Evolutionary conservation across 2,888 invertebrate genomes (phyloP).

Genomic region (Calliphora vomitoria): DNA sequence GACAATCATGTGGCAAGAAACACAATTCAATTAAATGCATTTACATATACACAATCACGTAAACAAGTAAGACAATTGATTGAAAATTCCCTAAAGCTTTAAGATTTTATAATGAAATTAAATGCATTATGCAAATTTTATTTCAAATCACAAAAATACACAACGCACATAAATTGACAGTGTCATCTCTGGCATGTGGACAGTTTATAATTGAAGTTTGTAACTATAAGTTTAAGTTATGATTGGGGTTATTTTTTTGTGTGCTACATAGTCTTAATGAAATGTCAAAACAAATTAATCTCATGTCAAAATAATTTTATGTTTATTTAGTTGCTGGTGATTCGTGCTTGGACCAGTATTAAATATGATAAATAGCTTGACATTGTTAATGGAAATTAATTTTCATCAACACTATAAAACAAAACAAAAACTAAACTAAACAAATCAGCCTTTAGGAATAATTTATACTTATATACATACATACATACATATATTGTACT

Average conservation of each 20-base stretch:
- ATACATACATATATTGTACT: not conserved
- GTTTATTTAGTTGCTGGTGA: not conserved
- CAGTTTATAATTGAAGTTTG: not conserved
- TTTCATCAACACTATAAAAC: slow-evolving; percentile 3
- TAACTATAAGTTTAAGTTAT: not conserved
- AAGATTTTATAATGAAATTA: slow-evolving; percentile 48
- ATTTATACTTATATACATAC: not conserved
- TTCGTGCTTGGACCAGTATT: not conserved
- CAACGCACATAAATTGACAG: not conserved
- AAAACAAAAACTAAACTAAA: not conserved
- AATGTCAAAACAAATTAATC: slow-evolving; percentile 23
- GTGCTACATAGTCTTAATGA: not conserved
- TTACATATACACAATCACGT: slow-evolving; percentile 13
- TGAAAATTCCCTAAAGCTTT: slow-evolving; percentile 37
- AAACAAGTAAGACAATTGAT: slow-evolving; percentile 46
- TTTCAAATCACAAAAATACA: not conserved
- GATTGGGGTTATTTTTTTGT: not conserved
- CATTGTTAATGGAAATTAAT: slow-evolving; percentile 34
- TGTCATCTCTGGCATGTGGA: not conserved
- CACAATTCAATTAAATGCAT: slow-evolving; percentile 37
- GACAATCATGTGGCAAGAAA: slow-evolving; percentile 4
- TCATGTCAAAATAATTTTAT: slow-evolving; percentile 28
- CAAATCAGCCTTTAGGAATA: not conserved
- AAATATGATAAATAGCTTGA: slow-evolving; percentile 24
- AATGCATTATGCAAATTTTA: slow-evolving; percentile 38